A percentile compares a stretch with the other conserved stretches of the same genome.
These are phyloP conservation scores for Valencia hispanica DNA, from an alignment of 2,797 vertebrate species.

Conservation along the genomic window DNA sequence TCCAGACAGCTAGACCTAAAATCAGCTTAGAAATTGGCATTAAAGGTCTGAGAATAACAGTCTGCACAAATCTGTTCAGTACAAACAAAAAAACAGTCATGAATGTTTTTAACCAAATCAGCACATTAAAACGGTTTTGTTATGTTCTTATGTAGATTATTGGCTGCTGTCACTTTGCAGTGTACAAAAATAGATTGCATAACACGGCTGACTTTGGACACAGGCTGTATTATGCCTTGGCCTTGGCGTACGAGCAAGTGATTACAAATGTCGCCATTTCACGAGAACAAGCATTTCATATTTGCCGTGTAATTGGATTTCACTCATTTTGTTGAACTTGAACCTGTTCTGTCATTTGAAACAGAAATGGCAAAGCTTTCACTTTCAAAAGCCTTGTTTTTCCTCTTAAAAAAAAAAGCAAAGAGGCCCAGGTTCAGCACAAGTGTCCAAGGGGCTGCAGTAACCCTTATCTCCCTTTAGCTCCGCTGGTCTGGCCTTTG, in stretches of 20 bases:
- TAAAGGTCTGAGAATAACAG: conserved; percentile 4
- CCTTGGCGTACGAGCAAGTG: conserved; percentile 42
- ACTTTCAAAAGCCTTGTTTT: conserved; percentile 53
- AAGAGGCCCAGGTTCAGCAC: conserved; percentile 68
- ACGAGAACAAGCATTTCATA: conserved; percentile 48
- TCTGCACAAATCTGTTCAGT: not conserved
- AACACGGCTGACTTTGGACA: conserved; percentile 48
- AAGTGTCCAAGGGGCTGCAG: conserved; percentile 53
- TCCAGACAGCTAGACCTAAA: conserved; percentile 72
- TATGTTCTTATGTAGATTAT: not conserved
- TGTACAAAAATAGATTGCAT: conserved; percentile 19
- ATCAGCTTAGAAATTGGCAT: conserved; percentile 9
- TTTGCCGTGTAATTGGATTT: conserved; percentile 52
- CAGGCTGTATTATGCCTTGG: conserved; percentile 41
- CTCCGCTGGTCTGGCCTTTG: too few relatives aligned
- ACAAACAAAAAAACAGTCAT: not conserved
- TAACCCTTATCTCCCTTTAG: conserved; percentile 34
- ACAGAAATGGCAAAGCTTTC: conserved; percentile 57
- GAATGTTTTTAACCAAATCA: not conserved
- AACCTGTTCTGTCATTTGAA: conserved; percentile 59
- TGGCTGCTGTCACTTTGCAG: conserved; percentile 26
- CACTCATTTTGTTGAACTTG: conserved; percentile 48
- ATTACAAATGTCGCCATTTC: conserved; percentile 33
- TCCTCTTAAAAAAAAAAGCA: conserved; percentile 67
- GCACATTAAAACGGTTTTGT: not conserved